These are phyloP conservation scores for Xanthostigma xanthostigma DNA, from an alignment of 2,888 invertebrate species.

Conservation along the genomic window DNA sequence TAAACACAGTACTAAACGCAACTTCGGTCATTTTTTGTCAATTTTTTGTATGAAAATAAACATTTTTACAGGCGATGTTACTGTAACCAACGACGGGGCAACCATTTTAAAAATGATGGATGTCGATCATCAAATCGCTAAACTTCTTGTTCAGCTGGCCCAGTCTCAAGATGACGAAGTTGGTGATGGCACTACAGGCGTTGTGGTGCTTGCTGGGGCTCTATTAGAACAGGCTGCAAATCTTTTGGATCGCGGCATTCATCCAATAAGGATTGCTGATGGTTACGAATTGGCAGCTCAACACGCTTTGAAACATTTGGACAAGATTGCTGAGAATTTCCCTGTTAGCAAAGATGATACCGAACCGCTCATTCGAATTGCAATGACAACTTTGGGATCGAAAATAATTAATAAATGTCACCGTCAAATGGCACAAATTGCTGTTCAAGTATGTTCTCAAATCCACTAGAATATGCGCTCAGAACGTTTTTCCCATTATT, in stretches of 20 bases:
- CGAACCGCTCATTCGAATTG: constrained; percentile 83
- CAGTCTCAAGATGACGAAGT: constrained; percentile 99
- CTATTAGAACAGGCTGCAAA: constrained; percentile 88
- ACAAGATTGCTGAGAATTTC: constrained; percentile 77
- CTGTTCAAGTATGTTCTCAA: constrained; percentile 41
- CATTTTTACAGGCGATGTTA: constrained; percentile 50
- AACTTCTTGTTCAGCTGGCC: constrained; percentile 92
- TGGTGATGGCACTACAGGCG: constrained; percentile 98
- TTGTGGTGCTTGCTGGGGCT: constrained; percentile 77
- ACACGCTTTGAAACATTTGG: constrained; percentile 70
- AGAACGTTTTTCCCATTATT: no score
- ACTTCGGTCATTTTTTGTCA: background rate
- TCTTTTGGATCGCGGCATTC: constrained; percentile 90
- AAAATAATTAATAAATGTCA: constrained; percentile 98
- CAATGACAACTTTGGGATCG: constrained; percentile 96
- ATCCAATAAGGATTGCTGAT: constrained; percentile 96
- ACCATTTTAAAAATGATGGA: constrained; percentile 98
- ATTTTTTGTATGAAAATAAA: background rate
- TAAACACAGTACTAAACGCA: background rate
- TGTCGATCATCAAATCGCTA: constrained; percentile 96
- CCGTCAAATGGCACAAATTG: constrained; percentile 95
- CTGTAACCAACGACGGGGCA: constrained; percentile 98
- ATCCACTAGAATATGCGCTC: no score
- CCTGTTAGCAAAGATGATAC: constrained; percentile 69
- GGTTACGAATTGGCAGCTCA: constrained; percentile 96